Base-by-base conservation (phyloP, 2,113 vertebrate genomes). In the Oxygymnocypris stewartii region DNA sequence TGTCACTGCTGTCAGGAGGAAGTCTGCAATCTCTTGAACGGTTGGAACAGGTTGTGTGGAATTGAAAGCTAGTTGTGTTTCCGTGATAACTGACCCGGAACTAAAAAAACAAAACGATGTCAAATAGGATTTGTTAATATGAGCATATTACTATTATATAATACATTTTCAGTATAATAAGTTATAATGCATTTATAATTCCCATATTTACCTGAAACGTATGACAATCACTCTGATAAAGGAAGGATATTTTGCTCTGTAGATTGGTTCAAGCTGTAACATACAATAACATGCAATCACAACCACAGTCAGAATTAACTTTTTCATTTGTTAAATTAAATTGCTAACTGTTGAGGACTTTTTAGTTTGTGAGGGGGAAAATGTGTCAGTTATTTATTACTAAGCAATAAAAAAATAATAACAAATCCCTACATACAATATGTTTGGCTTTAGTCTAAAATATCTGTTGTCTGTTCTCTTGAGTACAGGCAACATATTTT, bases 201-300 rank as follows among this genome's bases (percentile, higher is more conserved):
- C 40, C 6, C 0, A 14, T 16, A 28, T 67, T 49, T 13, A 49
- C 47, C 47, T 13, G 47, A 49, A 49, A 4, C 47, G 7, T 49
- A 49, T 4, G 47, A 49, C 47, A 13, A 13, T 49, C 12, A 49
- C 11, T 13, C 11, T 49, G 28, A 78, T 54, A 2, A 78, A 78
- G 16, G 28, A 51, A 78, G 16, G 16, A 78, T 78, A 78, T 31
- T 54, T 78, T 5, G 1, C 4, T 51, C 0, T 78, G 76, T 54
- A 78, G 76, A 78, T 78, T 35, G 28, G 47, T 3, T 78, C 28
- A 78, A 78, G 49, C 76, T 78, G 76, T 23, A 54, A 35, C 4
- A 35, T 20, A 71, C 23, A 61, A 74, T 44, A 49, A 74, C 1
- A 23, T 9, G 42, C 25, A 54, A 7, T 51, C 47, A 76, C 12